Evolutionary conservation across 2,888 invertebrate genomes (phyloP).

Genomic region (Itoplectis maculator): DNA sequence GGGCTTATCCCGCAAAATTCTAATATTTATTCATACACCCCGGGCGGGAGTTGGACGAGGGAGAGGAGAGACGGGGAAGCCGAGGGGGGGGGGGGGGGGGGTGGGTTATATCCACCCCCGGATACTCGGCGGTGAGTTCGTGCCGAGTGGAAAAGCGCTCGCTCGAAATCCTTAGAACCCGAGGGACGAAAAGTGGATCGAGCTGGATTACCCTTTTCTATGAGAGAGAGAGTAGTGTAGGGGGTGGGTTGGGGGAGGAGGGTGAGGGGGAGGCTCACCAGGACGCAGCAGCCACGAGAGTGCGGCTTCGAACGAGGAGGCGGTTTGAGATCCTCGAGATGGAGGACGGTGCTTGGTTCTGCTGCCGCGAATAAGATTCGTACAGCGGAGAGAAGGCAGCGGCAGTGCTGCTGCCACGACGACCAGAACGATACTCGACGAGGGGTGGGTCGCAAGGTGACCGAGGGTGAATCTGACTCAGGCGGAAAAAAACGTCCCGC

Average conservation of each 20-base stretch:
- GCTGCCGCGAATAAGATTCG: conserved; percentile 52
- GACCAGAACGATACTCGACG: conserved; percentile 47
- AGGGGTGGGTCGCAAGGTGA: conserved; percentile 45
- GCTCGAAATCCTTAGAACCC: conserved; percentile 74
- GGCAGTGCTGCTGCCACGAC: conserved; percentile 38
- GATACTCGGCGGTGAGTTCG: conserved; percentile 72
- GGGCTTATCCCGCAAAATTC: conserved; percentile 81
- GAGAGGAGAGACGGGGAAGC: conserved; percentile 1
- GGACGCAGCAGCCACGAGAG: conserved; percentile 15
- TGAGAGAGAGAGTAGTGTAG: conserved; percentile 36
- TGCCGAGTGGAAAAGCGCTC: conserved; percentile 81
- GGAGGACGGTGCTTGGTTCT: conserved; percentile 45
- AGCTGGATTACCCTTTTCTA: conserved; percentile 80
- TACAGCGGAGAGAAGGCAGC: conserved; percentile 15
- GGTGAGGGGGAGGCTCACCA: too few relatives aligned
- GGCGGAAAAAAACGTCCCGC: conserved; percentile 54
- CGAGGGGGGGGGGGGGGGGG: not conserved
- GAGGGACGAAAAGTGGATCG: conserved; percentile 80
- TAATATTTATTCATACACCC: conserved; percentile 83
- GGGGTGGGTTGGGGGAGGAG: conserved; percentile 12
- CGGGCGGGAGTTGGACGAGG: conserved; percentile 46
- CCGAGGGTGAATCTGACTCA: conserved; percentile 62
- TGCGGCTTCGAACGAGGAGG: conserved; percentile 49
- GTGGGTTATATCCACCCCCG: conserved; percentile 40
- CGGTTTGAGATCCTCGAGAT: conserved; percentile 19